Conservation (phyloP, 2,888 invertebrate species). For the Agrochola lota region DNA sequence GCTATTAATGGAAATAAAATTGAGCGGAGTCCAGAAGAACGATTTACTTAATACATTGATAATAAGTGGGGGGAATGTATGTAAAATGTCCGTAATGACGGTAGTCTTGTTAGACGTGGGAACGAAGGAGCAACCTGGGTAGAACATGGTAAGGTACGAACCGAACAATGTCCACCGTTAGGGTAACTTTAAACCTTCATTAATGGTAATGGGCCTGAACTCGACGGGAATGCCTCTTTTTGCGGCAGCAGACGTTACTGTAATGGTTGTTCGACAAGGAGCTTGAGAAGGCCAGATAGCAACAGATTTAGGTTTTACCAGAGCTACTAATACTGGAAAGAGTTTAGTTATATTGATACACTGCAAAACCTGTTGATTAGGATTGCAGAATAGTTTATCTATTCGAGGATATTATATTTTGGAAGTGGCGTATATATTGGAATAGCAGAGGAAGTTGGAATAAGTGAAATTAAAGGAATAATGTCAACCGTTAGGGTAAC, state of each 20-base stretch:
- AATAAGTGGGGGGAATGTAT: conserved; percentile 87
- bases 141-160: conserved; percentile 84
- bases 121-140: conserved; percentile 76
- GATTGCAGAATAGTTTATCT: conserved; percentile 1
- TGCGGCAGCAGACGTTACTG: conserved; percentile 78
- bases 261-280: conserved; percentile 82
- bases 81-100: conserved; percentile 88
- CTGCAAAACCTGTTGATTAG: neutral
- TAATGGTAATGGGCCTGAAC: conserved; percentile 87
- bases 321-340: conserved; percentile 41
- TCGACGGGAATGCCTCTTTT: conserved; percentile 86
- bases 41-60: conserved; percentile 89
- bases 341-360: conserved; percentile 2
- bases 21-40: conserved; percentile 83
- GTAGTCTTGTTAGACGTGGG: conserved; percentile 90
- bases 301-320: conserved; percentile 47
- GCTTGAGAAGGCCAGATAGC: conserved; percentile 44
- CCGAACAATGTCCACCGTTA: conserved; percentile 87
- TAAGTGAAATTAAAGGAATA: conserved; percentile 67
- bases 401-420: neutral
- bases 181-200: conserved; percentile 85
- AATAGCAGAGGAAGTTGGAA: neutral
- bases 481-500: conserved; percentile 87
- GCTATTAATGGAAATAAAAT: conserved; percentile 88
- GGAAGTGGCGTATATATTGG: neutral